Conservation (phyloP, 2,888 invertebrate genomes). For the Nineta flava region DNA sequence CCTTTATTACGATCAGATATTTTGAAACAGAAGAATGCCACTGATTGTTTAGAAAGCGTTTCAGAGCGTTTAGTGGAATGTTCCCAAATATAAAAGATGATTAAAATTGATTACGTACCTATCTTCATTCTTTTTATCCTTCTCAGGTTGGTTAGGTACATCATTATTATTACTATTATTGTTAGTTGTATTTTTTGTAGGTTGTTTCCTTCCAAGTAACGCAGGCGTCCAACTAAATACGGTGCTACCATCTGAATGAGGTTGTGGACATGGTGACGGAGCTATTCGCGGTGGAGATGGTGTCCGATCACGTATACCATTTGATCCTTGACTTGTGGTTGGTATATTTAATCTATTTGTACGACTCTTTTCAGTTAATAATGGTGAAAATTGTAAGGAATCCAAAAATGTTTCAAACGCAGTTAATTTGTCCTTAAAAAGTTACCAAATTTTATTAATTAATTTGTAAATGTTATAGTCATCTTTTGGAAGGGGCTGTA, state of each 20-base stretch:
- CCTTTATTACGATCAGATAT: no score
- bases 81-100: no score
- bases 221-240: constrained; percentile 11
- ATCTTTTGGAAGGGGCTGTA: no score
- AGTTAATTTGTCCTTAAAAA: constrained; percentile 7
- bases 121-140: constrained; percentile 6
- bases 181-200: background rate
- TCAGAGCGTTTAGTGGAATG: no score
- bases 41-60: no score
- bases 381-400: constrained; percentile 8
- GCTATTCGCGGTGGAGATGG: constrained; percentile 9
- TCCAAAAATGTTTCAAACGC: constrained; percentile 9
- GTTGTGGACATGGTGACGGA: constrained; percentile 7
- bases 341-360: background rate
- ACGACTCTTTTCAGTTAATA: background rate
- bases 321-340: background rate
- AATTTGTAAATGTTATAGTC: no score
- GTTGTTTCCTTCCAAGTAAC: constrained; percentile 6
- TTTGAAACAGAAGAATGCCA: no score
- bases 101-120: constrained; percentile 3
- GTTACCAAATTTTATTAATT: no score
- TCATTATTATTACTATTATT: constrained; percentile 1
- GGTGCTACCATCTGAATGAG: constrained; percentile 1
- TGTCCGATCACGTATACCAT: constrained; percentile 3
- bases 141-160: constrained; percentile 3